Evolutionary conservation across 2,113 vertebrate genomes (phyloP), one percentile per base, ranked within the genome.

Genomic region (Erythrolamprus reginae): DNA sequence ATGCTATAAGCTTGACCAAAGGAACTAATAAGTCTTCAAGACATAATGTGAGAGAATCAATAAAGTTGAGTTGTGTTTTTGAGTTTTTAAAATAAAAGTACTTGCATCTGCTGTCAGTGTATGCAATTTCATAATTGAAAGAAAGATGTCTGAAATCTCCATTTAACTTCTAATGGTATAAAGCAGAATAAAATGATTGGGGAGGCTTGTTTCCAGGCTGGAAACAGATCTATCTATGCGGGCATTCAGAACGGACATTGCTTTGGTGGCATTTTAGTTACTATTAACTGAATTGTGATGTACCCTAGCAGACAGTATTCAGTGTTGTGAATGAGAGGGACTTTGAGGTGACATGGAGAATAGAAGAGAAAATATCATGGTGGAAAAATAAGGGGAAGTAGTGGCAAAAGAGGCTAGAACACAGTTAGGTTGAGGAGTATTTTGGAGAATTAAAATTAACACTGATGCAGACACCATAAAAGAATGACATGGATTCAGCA

Each of bases 1-100:
- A 91, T 83, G 21, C 90, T 58, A 58, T 51, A 33, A 83, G 24
- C 33, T 89, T 92, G 89, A 13, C 88, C 82, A 92, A 93, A 50
- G 38, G 47, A 83, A 90, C 4, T 45, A 85, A 85, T 10, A 58
- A 28, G 10, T 87, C 42, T 45, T 51, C 45, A 28, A 38, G n/a
- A 24, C 51, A n/a, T 77, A 70, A 48, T 51, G 45, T 86, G 45
- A 6, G 6, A 24, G 47, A 28, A 24, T 82, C 45, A 70, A 58
- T 56, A 56, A 51, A 52, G 15, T 3, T 53, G n/a, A 87, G 4
- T 23, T 82, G 24, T 45, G n/a, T 52, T 45, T 45, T 42, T 19
- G 15, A 38, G 2, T 90, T 90, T 42, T 90, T 90, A 23, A 70
- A 45, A 53, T 50, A 82, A 86, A 47, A 77, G 42, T 21, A n/a